Conservation (phyloP, 2,888 invertebrate species). For the Rhimphoctona megacephalus region DNA sequence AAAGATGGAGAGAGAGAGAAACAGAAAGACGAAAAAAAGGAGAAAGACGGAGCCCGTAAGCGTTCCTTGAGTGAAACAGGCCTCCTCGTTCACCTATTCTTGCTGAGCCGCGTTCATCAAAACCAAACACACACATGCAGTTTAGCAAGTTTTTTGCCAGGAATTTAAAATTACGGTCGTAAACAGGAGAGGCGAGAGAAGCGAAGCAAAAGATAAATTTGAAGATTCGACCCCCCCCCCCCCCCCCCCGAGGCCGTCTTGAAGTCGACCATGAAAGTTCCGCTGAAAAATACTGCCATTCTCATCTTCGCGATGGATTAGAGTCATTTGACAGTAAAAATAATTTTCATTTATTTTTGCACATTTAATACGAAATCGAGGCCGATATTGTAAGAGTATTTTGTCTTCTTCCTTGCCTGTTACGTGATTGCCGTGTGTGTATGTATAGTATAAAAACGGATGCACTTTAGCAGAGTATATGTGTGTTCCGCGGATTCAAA, state of each 20-base stretch:
- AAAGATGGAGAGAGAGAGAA: not conserved
- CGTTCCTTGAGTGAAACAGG: conserved; percentile 17
- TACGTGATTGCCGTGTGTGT: not conserved
- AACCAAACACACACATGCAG: conserved; percentile 69
- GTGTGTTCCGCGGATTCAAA: conserved; percentile 49
- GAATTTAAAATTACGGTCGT: conserved; percentile 83
- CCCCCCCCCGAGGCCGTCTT: conserved; percentile 74
- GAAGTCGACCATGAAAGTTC: conserved; percentile 36
- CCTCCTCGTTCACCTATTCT: conserved; percentile 42
- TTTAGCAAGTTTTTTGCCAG: conserved; percentile 75
- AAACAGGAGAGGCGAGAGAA: conserved; percentile 77
- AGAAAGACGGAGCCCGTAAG: conserved; percentile 23
- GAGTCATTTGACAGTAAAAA: not conserved
- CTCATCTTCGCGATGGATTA: not conserved
- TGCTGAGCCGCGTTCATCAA: conserved; percentile 43
- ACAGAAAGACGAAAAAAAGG: not conserved
- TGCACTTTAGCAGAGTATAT: conserved; percentile 41
- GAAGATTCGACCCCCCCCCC: conserved; percentile 72
- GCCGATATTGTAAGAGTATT: not conserved
- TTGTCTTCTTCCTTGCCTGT: not conserved
- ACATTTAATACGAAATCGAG: not conserved
- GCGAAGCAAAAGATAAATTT: conserved; percentile 76
- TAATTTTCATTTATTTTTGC: not conserved
- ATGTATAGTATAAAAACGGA: not conserved
- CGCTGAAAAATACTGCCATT: not conserved